Evolutionary conservation across 2,888 invertebrate genomes (phyloP), one percentile per base, ranked within the genome.

Genomic region (Gortyna flavago): DNA sequence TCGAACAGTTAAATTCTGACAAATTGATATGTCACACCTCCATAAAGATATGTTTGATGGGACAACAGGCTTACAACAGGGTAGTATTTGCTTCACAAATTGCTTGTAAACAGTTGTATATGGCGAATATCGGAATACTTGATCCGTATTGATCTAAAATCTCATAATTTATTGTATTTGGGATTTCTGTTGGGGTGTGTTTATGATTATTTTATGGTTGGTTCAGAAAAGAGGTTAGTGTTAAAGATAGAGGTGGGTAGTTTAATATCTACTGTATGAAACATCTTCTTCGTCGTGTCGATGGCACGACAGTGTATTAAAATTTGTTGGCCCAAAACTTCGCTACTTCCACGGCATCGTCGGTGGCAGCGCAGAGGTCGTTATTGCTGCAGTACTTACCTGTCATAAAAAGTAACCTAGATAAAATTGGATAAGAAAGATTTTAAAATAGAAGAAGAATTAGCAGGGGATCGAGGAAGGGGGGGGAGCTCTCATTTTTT

Each of bases 181-280:
- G 32, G 2, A 41, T 83, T 66, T 70, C 51, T 72, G 18, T 38
- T 41, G 29, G 29, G 25, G 32, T 57, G 64, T 72, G 71, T 80
- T 62, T 72, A 72, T 75, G 84, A 54, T 68, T 72, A 64, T 68
- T 65, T 69, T 74, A 83, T 75, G 75, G 38, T 75, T 66, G 21
- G 35, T 3, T 38, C 21, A 59, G 68, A 69, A 69, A 69, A 21
- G 29, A 69, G 80, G 65, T 77, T 69, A 38, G 11, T 67, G 54
- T 54, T 68, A 16, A 69, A 59, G 29, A 62, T 64, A 32, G 16
- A 57, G 18, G 48, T 79, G 21, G 38, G 1, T 51, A 61, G 35
- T 83, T 51, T 41, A 21, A 76, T 70, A n/a, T n/a, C 13, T 57
- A 21, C 41, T n/a, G 16, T 66, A 61, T 44, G 54, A 44, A 54